Evolutionary conservation across 1,140 invertebrate genomes (phyloP), one percentile per base, ranked within the genome.

Genomic region (Cylas formicarius): DNA sequence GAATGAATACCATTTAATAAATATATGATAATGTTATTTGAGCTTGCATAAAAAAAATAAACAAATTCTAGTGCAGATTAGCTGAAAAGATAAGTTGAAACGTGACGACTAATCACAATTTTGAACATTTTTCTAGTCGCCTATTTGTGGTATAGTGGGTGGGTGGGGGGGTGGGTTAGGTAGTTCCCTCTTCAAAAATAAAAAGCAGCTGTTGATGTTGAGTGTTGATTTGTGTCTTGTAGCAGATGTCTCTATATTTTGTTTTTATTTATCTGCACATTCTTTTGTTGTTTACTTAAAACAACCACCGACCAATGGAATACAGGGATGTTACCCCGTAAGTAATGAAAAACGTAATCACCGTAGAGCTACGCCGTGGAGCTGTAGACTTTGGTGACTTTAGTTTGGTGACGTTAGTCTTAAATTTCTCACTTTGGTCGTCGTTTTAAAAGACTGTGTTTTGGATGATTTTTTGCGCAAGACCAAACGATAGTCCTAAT

Each of bases 311-410:
- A 55, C 67, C 65, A 53, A 62, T 72, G 70, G 69, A 71, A 69
- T 42, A 68, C 76, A 82, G 80, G 80, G 80, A 80, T 81, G 80
- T 78, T 81, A 78, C 76, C 73, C 77, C 79, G 83, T 86, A 84
- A 86, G 83, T 84, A 83, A 77, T 33, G 21, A 16, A 8, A 16
- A 11, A 32, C 11, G 17, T 11, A 42, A 33, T 4, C 18, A 27
- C 37, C 14, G 20, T 44, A 10, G 9, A 28, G 43, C 32, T 26
- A n/a, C 31, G 21, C 26, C 9, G 24, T 26, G 13, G 13, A 26
- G n/a, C 17, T 22, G 14, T 20, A 16, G 13, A 44, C 20, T 26
- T 24, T 31, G 35, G 34, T 38, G 24, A 21, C n/a, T 19, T 28
- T n/a, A 32, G 31, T 33, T 42, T 42, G 40, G 13, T 42, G 40